phyloP scores from a whole-genome alignment of 2,113 vertebrate species.

The Rhipidura dahli region DNA sequence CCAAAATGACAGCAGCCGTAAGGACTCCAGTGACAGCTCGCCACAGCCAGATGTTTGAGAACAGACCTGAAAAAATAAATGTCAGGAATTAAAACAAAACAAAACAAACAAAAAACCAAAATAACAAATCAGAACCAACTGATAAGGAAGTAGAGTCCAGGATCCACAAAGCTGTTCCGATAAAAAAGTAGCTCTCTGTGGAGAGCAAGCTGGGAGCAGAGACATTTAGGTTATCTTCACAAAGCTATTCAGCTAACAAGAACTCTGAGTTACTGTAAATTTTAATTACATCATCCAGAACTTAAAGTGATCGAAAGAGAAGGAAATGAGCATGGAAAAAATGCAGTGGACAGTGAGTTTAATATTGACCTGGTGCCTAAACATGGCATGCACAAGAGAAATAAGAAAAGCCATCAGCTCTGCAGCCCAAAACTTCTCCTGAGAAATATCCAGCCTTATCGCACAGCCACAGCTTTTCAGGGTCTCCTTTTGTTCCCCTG shows the following conservation, averaged over 20 bases:
- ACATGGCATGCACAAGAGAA: background rate
- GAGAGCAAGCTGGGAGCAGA: background rate
- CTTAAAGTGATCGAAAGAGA: background rate
- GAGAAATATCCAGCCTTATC: background rate
- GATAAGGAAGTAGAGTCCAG: background rate
- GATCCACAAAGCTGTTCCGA: background rate
- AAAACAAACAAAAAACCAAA: background rate
- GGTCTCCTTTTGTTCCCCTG: background rate
- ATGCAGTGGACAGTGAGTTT: too few relatives aligned
- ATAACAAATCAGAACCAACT: background rate
- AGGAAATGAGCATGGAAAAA: background rate
- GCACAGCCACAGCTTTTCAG: background rate
- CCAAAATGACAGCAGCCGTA: background rate
- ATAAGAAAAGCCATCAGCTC: background rate
- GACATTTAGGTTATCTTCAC: background rate
- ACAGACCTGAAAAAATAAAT: background rate
- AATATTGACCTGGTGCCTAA: background rate
- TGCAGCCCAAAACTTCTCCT: background rate
- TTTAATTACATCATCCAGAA: background rate
- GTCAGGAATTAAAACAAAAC: background rate
- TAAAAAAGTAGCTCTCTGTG: background rate
- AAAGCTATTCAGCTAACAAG: background rate
- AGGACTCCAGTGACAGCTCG: background rate
- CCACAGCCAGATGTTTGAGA: slow-evolving; percentile 41
- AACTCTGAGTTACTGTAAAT: background rate